A percentile compares a stretch with the other conserved stretches of the same genome.
Conservation (phyloP, 2,888 invertebrate genomes). For the Aphelenchoides bicaudatus region DNA sequence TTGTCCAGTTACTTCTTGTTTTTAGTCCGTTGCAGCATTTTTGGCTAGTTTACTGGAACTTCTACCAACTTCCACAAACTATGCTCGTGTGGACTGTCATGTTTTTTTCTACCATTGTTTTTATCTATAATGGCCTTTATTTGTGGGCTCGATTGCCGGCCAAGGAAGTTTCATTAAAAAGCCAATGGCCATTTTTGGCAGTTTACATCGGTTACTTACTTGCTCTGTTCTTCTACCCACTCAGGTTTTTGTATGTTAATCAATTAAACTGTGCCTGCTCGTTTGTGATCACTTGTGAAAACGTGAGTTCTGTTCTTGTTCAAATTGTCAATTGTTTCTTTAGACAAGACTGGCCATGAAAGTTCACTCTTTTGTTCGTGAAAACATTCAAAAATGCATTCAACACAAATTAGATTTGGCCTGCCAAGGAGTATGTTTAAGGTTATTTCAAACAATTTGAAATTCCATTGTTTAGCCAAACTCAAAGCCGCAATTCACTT, state of each 20-base stretch:
- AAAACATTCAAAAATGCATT: constrained; percentile 42
- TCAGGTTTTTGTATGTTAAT: constrained; percentile 47
- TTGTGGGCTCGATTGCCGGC: constrained; percentile 46
- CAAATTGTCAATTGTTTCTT: constrained; percentile 25
- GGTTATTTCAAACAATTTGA: neutral
- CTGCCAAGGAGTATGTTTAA: neutral
- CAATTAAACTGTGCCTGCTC: constrained; percentile 56
- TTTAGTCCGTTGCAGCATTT: constrained; percentile 54
- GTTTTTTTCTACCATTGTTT: constrained; percentile 46
- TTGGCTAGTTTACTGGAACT: constrained; percentile 59
- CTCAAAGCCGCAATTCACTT: neutral
- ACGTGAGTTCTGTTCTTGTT: constrained; percentile 38
- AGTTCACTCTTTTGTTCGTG: constrained; percentile 55
- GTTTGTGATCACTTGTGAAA: constrained; percentile 59
- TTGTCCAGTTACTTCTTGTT: constrained; percentile 2
- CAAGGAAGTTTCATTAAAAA: constrained; percentile 32
- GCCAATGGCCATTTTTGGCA: constrained; percentile 30
- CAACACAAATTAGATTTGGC: constrained; percentile 36
- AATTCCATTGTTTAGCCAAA: neutral
- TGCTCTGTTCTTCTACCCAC: constrained; percentile 50
- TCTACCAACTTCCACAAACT: constrained; percentile 47
- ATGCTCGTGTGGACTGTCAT: constrained; percentile 51
- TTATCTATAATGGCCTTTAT: constrained; percentile 40
- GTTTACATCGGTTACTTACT: constrained; percentile 45
- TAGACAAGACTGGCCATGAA: constrained; percentile 59